Conservation (phyloP, 2,797 vertebrate genomes). For the Tolypeutes matacus region DNA sequence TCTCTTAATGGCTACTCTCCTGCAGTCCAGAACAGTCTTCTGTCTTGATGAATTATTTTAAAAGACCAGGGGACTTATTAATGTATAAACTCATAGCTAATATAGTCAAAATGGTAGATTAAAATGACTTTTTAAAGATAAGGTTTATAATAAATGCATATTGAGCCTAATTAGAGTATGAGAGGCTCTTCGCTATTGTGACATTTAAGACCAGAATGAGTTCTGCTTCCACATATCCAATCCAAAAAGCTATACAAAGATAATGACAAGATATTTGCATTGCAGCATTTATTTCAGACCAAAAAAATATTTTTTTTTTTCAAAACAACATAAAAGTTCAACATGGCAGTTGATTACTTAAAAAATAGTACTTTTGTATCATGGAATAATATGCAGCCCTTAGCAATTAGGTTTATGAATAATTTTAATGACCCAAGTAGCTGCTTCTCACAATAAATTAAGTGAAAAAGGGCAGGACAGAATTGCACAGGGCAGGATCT, state of each 20-base stretch:
- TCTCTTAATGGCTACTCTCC: not conserved
- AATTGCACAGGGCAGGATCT: not conserved
- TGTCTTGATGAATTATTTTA: conserved; percentile 45
- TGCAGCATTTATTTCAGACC: not conserved
- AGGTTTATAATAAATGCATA: not conserved
- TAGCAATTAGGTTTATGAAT: not conserved
- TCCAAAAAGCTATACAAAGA: not conserved
- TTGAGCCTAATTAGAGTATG: not conserved
- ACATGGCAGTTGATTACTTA: not conserved
- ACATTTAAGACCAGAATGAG: conserved; percentile 18
- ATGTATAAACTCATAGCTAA: not conserved
- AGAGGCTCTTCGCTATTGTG: not conserved
- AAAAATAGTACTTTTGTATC: not conserved
- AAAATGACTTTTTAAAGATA: not conserved
- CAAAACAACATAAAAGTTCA: not conserved
- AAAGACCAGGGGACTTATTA: not conserved
- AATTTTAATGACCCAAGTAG: conserved; percentile 17
- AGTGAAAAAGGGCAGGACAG: not conserved
- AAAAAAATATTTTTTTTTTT: not conserved
- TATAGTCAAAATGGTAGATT: conserved; percentile 6
- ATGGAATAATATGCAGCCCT: not conserved
- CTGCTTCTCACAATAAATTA: not conserved
- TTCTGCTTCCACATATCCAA: not conserved
- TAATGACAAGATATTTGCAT: not conserved
- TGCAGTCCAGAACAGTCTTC: not conserved